Base-by-base conservation (phyloP, 2,113 vertebrate species). In the Grammomys dolichurus region DNA sequence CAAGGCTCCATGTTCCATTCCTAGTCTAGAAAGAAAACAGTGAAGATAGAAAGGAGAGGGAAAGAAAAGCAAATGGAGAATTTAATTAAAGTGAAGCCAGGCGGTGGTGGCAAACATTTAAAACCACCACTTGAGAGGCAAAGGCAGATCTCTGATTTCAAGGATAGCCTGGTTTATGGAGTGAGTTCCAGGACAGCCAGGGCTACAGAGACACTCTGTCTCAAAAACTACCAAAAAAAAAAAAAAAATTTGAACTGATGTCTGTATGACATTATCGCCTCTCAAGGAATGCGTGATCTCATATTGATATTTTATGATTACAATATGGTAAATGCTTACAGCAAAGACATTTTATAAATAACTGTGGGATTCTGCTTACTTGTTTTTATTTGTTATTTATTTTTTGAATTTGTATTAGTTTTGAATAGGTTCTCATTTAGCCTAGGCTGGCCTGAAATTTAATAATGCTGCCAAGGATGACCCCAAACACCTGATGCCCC, bases 281-380 rank as follows among this genome's bases (percentile, higher is more conserved):
- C 31, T 82, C 80, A 33, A 14, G 58, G 63, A 87, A 67, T 73
- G 75, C 56, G 46, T 11, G 86, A 87, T 58, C 51, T 95, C 33
- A 20, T 91, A 33, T 43, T 86, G n/a, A 67, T 33, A 51, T 51
- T 73, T 93, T 81, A 82, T 20, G 90, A 60, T 95, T 84, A 84
- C 31, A 84, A 40, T 33, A n/a, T 56, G 12, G 56, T 88, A 85
- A 92, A 28, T 43, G 63, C 26, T 28, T 65, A 28, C 63, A 65
- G 26, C 26, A 28, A 28, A 65, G 26, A 65, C 26, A 65, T 28
- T 28, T 92, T 63, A 54, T 40, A 78, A 89, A 51, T 60, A n/a
- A 84, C 56, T 82, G 7, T 54, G 58, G 81, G 63, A 14, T 43
- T 67, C 24, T 24, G 22, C 81, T 40, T 33, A 11, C 81, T 65